phyloP scores from a whole-genome alignment of 2,113 vertebrate genomes.

The Laterallus jamaicensis region DNA sequence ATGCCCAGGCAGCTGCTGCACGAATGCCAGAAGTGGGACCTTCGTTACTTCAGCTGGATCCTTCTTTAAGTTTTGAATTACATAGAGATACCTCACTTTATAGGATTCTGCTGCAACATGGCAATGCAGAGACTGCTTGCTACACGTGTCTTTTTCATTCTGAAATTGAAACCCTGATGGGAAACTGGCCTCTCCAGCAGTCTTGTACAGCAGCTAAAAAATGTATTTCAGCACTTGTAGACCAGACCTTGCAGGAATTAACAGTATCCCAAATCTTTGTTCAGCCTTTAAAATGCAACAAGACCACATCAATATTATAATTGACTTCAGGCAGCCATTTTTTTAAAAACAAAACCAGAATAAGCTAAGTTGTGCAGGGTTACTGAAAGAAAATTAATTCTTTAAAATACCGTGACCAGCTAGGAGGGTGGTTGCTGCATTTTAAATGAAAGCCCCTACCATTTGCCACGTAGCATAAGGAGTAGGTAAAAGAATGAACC shows the following conservation, averaged over 20 bases:
- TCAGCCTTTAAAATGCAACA: not conserved
- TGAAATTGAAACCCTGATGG: constrained; percentile 39
- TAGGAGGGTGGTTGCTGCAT: not conserved
- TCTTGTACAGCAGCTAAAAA: not conserved
- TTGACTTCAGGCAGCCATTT: not conserved
- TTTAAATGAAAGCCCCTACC: not conserved
- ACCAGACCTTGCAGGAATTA: not conserved
- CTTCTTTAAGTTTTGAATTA: constrained; percentile 43
- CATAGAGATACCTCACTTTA: constrained; percentile 26
- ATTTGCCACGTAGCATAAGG: not conserved
- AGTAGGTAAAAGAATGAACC: not conserved
- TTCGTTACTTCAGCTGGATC: constrained; percentile 46
- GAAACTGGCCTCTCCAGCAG: constrained; percentile 2
- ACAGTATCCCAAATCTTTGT: not conserved
- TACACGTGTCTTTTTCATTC: constrained; percentile 52
- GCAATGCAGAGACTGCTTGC: not conserved
- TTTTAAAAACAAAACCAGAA: not conserved
- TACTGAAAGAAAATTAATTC: not conserved
- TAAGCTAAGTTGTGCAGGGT: not conserved
- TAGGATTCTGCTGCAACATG: constrained; percentile 18
- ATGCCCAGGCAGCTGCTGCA: constrained; percentile 60
- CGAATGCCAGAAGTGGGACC: constrained; percentile 43
- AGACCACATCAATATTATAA: not conserved
- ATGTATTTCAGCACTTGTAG: not conserved
- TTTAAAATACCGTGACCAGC: not conserved